phyloP scores from a whole-genome alignment of 1,140 invertebrate species.

The Octopus bimaculoides region DNA sequence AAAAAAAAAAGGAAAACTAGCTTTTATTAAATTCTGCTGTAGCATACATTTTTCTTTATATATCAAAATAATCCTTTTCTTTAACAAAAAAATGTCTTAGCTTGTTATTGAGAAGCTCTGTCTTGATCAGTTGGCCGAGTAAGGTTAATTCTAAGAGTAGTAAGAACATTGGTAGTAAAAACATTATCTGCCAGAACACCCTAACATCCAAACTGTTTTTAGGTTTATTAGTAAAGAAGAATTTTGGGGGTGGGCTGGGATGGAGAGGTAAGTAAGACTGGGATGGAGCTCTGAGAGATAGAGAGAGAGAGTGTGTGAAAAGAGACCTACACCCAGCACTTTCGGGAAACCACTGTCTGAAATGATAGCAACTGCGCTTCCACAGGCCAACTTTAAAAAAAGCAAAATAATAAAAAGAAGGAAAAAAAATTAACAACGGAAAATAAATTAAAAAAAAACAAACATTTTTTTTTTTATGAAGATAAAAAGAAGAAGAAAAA shows the following conservation, averaged over 20 bases:
- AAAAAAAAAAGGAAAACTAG: too few relatives aligned
- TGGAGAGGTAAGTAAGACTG: neutral
- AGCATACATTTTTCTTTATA: too few relatives aligned
- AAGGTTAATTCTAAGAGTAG: too few relatives aligned
- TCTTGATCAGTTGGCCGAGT: too few relatives aligned
- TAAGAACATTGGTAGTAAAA: too few relatives aligned
- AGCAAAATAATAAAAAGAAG: constrained; percentile 10
- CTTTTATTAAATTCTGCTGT: too few relatives aligned
- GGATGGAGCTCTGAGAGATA: neutral
- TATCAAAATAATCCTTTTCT: too few relatives aligned
- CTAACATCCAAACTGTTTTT: too few relatives aligned
- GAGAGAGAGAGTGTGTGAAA: neutral
- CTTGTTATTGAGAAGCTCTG: too few relatives aligned
- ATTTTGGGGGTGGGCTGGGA: constrained; percentile 15
- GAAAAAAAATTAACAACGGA: constrained; percentile 7
- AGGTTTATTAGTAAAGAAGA: neutral
- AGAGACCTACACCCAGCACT: constrained; percentile 36
- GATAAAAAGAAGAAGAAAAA: neutral
- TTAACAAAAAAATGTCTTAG: too few relatives aligned
- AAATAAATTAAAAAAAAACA: constrained; percentile 1
- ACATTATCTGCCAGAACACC: too few relatives aligned
- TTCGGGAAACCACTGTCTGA: constrained; percentile 41
- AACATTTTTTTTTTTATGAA: too few relatives aligned
- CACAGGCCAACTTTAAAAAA: constrained; percentile 46
- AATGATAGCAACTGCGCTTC: constrained; percentile 46